These are phyloP conservation scores for Eupeodes latifasciatus DNA, from an alignment of 2,888 invertebrate genomes.

Conservation along the genomic window DNA sequence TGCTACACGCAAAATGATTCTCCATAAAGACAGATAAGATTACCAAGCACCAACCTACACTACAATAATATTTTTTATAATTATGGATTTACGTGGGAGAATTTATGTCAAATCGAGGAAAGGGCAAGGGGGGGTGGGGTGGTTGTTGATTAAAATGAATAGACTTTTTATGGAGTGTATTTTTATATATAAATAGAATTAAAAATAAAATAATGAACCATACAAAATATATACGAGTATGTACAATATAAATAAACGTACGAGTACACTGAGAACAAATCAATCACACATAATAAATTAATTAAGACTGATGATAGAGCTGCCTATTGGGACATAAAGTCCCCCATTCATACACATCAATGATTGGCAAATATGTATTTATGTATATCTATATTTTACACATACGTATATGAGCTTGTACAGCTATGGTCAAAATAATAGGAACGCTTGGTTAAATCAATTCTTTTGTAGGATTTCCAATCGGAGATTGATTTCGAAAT, in stretches of 20 bases:
- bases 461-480: too few species aligned
- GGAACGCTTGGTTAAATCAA: too few species aligned
- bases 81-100: conserved; percentile 50
- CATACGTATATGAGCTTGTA: too few species aligned
- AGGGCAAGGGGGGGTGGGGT: too few species aligned
- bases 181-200: conserved; percentile 26
- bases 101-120: conserved; percentile 19
- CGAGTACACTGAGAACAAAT: conserved; percentile 11
- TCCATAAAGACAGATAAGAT: conserved; percentile 55
- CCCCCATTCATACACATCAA: conserved; percentile 9
- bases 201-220: not conserved
- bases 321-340: conserved; percentile 4
- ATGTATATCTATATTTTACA: not conserved
- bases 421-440: too few species aligned
- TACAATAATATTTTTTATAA: not conserved
- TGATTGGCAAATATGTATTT: conserved; percentile 33
- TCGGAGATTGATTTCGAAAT: too few species aligned
- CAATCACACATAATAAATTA: conserved; percentile 63
- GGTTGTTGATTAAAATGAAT: not conserved
- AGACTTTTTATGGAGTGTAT: not conserved
- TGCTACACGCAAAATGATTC: conserved; percentile 61
- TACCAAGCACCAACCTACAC: too few species aligned
- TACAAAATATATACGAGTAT: not conserved
- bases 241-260: not conserved
- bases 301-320: conserved; percentile 43